These are phyloP conservation scores for Brachypalpus laphriformis DNA, from an alignment of 2,888 invertebrate genomes.

Conservation along the genomic window DNA sequence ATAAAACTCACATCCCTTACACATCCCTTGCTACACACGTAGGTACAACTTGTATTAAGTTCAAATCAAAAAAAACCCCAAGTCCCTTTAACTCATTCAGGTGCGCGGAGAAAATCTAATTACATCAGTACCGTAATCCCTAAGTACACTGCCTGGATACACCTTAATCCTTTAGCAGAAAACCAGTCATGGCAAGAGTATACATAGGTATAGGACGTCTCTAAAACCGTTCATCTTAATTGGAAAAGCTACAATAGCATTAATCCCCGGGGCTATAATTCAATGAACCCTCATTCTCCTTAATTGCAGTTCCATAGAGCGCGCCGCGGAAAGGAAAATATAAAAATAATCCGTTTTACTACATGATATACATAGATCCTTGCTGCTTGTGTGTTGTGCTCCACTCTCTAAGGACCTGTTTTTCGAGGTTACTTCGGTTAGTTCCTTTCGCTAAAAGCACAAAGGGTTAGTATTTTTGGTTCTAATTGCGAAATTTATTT, in stretches of 20 bases:
- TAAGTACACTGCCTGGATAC: constrained; percentile 25
- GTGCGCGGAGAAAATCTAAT: constrained; percentile 62
- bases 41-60: constrained; percentile 15
- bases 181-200: not conserved
- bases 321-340: constrained; percentile 1
- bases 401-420: not conserved
- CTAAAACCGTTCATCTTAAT: constrained; percentile 67
- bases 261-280: constrained; percentile 68
- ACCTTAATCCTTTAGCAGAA: constrained; percentile 48
- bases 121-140: constrained; percentile 60
- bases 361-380: not conserved
- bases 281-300: constrained; percentile 64
- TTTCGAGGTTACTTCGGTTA: constrained; percentile 1
- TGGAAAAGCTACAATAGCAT: constrained; percentile 67
- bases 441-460: constrained; percentile 9
- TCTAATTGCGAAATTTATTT: constrained; percentile 57
- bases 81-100: constrained; percentile 36
- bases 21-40: not conserved
- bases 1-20: constrained; percentile 20
- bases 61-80: not conserved
- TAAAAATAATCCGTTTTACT: constrained; percentile 30
- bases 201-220: not conserved
- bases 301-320: constrained; percentile 65
- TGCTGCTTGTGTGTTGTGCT: not conserved
- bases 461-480: constrained; percentile 16